A percentile compares a stretch with the other conserved stretches of the same genome.
These are phyloP conservation scores for Polydrusus cervinus DNA, from an alignment of 2,888 invertebrate species.

Conservation along the genomic window DNA sequence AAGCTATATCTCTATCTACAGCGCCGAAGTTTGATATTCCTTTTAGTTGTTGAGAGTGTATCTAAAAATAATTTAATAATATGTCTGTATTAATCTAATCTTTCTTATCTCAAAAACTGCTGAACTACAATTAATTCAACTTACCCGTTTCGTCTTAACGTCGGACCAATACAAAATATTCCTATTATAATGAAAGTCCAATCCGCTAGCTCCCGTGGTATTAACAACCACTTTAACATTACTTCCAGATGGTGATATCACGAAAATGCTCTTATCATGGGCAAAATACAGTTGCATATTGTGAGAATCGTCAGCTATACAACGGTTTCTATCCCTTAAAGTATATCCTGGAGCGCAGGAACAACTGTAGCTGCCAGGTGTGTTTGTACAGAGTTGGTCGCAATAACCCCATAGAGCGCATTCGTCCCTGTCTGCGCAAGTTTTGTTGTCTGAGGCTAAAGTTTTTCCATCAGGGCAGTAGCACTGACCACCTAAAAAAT, in stretches of 20 bases:
- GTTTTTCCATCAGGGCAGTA: constrained; percentile 90
- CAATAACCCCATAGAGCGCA: constrained; percentile 95
- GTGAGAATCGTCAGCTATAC: constrained; percentile 77
- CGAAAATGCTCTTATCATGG: constrained; percentile 81
- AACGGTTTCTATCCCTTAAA: constrained; percentile 68
- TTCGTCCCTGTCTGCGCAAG: constrained; percentile 94
- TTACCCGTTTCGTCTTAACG: constrained; percentile 87
- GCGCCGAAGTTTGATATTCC: constrained; percentile 70
- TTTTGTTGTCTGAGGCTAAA: constrained; percentile 87
- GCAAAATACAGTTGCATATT: constrained; percentile 80
- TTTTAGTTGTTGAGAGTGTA: constrained; percentile 76
- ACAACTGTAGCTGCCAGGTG: constrained; percentile 88
- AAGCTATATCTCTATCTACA: constrained; percentile 78
- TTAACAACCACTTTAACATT: constrained; percentile 81
- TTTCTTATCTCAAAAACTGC: not conserved
- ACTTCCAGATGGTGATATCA: constrained; percentile 81
- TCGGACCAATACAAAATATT: constrained; percentile 93
- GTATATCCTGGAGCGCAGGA: constrained; percentile 81
- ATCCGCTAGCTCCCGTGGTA: constrained; percentile 88
- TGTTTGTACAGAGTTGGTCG: constrained; percentile 95
- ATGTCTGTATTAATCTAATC: not conserved
- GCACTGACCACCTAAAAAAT: constrained; percentile 85
- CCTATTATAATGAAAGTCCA: constrained; percentile 87
- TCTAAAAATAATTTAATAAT: constrained; percentile 70
- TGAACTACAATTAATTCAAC: not conserved